Base-by-base conservation (phyloP, 2,888 invertebrate genomes). In the Peribatodes rhomboidaria region DNA sequence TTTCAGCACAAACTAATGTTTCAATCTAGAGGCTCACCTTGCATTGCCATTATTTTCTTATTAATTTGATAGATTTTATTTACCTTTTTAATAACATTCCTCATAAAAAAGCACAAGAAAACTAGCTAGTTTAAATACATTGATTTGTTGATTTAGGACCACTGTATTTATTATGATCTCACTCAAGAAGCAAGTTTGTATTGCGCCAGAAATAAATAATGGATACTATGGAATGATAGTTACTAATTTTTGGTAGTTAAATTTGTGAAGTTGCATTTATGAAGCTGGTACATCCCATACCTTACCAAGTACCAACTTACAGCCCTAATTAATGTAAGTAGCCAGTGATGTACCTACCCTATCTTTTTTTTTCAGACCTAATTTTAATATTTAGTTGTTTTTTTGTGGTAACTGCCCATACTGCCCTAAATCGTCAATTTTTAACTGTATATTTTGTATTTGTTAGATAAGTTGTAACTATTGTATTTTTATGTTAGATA, bases 141-240 rank as follows among this genome's bases (percentile, higher is more conserved):
- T 61, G 61, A 70, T 64, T 61, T 58, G 63, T 71, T 68, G 67
- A 71, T 71, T 72, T 42, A 52, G 16, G 37, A 61, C 18, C 44
- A 65, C 53, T 66, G 69, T 77, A 78, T 79, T 79, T 77, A 76
- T 75, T 69, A 69, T 84, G 86, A 85, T 86, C 86, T 87, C 86
- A 82, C 86, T 87, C 86, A 82, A 79, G 76, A 49, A 61, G 35
- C 35, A 37, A 61, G 22, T 47, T 77, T 78, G 76, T 74, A 72
- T 71, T 77, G 71, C 73, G 73, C 72, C 74, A 56, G 63, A 67
- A 73, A 75, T 52, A 13, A 27, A 20, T 72, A 63, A 37, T 65
- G 55, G 58, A 41, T 44, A 49, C 6, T 22, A 22, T 8, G 0
- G 49, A 35, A 52, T 47, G 27, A 49, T 50, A 61, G 37, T 16